These are phyloP conservation scores for Rhea americana DNA, from an alignment of 2,113 vertebrate species.

Conservation along the genomic window DNA sequence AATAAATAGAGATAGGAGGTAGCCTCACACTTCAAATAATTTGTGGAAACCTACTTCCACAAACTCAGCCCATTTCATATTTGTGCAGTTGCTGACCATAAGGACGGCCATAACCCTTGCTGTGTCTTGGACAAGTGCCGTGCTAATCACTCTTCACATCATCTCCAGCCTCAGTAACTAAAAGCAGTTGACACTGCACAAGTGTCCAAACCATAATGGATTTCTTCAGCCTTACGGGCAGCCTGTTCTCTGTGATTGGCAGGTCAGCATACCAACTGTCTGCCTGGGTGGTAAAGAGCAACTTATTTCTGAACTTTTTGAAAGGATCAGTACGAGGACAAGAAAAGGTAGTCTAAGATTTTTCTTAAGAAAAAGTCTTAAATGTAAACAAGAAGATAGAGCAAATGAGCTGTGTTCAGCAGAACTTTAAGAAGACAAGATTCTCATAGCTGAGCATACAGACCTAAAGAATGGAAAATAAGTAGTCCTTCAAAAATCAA, in stretches of 20 bases:
- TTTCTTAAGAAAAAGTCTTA: neutral
- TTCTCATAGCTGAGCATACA: neutral
- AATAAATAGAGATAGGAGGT: conserved; percentile 80
- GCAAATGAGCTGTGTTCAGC: neutral
- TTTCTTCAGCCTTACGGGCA: conserved; percentile 60
- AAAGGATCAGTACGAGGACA: neutral
- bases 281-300: conserved; percentile 66
- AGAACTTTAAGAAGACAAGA: neutral
- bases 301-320: conserved; percentile 12
- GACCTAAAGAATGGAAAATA: neutral
- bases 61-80: conserved; percentile 73
- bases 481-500: neutral
- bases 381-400: conserved; percentile 30
- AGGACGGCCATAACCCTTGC: conserved; percentile 71
- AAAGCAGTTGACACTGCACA: conserved; percentile 71
- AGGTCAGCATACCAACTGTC: conserved; percentile 49
- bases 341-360: neutral
- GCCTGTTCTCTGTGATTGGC: conserved; percentile 62
- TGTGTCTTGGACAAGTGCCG: conserved; percentile 72
- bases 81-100: conserved; percentile 84
- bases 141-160: conserved; percentile 71
- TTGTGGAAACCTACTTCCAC: conserved; percentile 66
- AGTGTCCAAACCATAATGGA: conserved; percentile 62
- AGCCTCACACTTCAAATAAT: conserved; percentile 78
- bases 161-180: conserved; percentile 51